Conservation (phyloP, 2,113 vertebrate genomes). For the Nothocercus julius region DNA sequence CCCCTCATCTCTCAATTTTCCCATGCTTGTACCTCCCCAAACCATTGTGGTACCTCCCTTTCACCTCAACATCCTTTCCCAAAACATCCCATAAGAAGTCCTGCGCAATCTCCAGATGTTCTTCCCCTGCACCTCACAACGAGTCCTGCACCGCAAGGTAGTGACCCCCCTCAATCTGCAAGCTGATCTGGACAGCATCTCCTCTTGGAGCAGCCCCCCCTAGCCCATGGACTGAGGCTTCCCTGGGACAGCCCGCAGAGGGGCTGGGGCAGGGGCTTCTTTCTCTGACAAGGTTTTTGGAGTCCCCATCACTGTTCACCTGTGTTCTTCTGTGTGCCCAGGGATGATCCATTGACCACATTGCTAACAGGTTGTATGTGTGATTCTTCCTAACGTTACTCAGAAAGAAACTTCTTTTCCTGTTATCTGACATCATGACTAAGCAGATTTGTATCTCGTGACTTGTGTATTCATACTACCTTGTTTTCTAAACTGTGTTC, state of each 20-base stretch:
- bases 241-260: not conserved
- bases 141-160: not conserved
- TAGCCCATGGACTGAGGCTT: not conserved
- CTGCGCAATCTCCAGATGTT: not conserved
- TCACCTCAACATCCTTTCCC: not conserved
- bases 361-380: not conserved
- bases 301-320: not conserved
- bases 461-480: not conserved
- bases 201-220: no score
- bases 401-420: not conserved
- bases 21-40: not conserved
- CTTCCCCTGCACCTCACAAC: not conserved
- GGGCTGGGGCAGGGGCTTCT: fast-evolving
- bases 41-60: not conserved
- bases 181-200: not conserved
- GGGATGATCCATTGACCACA: not conserved
- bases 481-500: slow-evolving; percentile 32
- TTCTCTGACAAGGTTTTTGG: fast-evolving
- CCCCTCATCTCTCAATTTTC: not conserved
- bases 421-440: not conserved
- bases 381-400: not conserved
- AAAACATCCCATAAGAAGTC: not conserved
- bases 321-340: not conserved
- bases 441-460: not conserved
- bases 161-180: not conserved